phyloP scores from a whole-genome alignment of 2,113 vertebrate genomes.

The Apodemus speciosus region DNA sequence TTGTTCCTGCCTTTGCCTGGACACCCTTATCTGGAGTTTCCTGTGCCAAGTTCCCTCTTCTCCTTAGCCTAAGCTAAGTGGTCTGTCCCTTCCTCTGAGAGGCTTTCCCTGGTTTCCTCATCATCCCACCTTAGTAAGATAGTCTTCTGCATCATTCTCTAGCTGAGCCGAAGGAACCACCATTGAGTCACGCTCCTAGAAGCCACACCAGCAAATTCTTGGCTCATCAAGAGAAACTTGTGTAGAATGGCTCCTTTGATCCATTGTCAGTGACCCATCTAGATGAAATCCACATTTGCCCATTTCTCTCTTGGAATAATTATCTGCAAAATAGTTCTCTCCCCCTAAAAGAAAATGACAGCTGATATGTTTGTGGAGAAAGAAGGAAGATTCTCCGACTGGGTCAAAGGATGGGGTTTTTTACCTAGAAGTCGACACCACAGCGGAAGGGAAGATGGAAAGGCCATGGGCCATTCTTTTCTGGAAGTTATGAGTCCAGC shows the following conservation, averaged over 20 bases:
- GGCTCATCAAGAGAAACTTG: not conserved
- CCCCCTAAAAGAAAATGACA: not conserved
- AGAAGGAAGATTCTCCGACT: not conserved
- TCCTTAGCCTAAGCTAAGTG: not conserved
- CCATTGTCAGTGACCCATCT: not conserved
- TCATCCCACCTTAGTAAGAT: not conserved
- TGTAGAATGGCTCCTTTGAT: not conserved
- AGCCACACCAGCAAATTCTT: not conserved
- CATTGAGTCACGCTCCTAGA: not conserved
- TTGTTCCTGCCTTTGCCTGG: not conserved
- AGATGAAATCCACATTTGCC: not conserved
- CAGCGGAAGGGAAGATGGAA: not conserved
- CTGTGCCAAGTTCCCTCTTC: not conserved
- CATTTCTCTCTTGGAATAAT: not conserved
- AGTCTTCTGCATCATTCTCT: not conserved
- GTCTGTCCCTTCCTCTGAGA: not conserved
- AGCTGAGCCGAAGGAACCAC: not conserved
- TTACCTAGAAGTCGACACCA: not conserved
- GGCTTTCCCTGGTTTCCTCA: not conserved
- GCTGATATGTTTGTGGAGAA: not conserved
- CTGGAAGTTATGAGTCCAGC: not conserved
- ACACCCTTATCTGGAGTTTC: not conserved
- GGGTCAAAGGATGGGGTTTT: not conserved
- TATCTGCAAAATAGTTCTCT: not conserved
- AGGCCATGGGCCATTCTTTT: not conserved